Base-by-base conservation (phyloP, 2,888 invertebrate genomes). In the Campoplex capitator region DNA sequence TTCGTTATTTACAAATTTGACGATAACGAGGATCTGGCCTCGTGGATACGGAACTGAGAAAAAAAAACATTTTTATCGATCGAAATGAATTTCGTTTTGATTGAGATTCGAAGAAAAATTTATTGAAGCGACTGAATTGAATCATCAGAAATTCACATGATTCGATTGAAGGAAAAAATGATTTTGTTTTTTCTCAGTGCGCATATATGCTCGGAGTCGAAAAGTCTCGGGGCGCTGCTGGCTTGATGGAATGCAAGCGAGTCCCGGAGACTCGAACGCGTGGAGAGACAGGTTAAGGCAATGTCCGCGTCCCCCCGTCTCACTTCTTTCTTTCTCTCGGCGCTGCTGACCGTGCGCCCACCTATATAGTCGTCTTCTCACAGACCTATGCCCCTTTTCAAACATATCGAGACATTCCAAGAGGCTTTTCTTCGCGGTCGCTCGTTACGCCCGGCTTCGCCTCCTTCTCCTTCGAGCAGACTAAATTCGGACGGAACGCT, bases 231-330 rank as follows among this genome's bases (percentile, higher is more conserved):
- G 4, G 7, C 65, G 48, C 48, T 28, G 90, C 90, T 89, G 89
- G 87, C 89, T 90, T 91, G 91, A 92, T 93, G 94, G 94, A 93
- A 94, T 93, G 94, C 93, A 93, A 93, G 92, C 92, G 92, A 93
- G 92, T 91, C 23, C 90, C 92, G 58, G 92, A 92, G 93, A 93
- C 91, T 93, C 93, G 90, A 93, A 93, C 91, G 93, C 93, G 92
- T 91, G 94, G 93, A 93, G 93, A 93, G 94, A 93, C 94, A 93
- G 94, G 93, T 93, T 93, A 92, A 93, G 92, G 92, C 93, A 92
- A 92, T 92, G 93, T 92, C 92, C 42, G 38, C 92, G 91, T 88
- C 89, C 90, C 90, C 83, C 82, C 73, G 54, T 65, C 70, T 76
- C 23, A 23, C 56, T 73, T 73, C 80, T 70, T 23, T n/a, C 42